Evolutionary conservation across 2,888 invertebrate genomes (phyloP), one percentile per base, ranked within the genome.

Genomic region (Catotricha subobsoleta): DNA sequence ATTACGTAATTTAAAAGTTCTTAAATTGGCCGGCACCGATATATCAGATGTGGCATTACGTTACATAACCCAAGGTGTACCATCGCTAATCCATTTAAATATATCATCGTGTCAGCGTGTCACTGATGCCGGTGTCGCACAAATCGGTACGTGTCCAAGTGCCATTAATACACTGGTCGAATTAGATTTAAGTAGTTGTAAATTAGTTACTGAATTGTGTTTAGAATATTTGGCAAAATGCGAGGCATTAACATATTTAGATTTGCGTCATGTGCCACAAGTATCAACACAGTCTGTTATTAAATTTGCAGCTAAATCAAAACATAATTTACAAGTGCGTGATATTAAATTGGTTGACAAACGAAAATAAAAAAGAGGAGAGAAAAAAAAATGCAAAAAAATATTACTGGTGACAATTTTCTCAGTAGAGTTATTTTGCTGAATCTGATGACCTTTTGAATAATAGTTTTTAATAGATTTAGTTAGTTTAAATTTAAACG

Each of bases 61-160:
- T 10, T 79, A 79, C 50, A 72, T 80, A 7, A 76, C 75, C 1
- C 76, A 86, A 65, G 80, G 83, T 47, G 56, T 86, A 42, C 81
- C 82, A 0, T 71, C 72, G 51, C 66, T 92, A 41, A 70, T 72
- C 43, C 74, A 75, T 48, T 63, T 92, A 49, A 84, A 88, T 64
- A 68, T 92, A 49, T 74, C 86, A 47, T 82, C 84, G 42, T 92
- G 92, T 61, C 79, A 82, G 43, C 72, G 87, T 19, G 72, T 92
- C 30, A 86, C 88, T 1, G 90, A 92, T 60, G 84, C 87, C 10
- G 90, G 90, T 36, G 80, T 91, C 38, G 86, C 87, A 20, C 86
- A 87, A 60, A 67, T 90, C 34, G 80, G 80, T 40, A 79, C 83
- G 45, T 71, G 75, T 23, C 76, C 80, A 45, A 75, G 76, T n/a